Base-by-base conservation (phyloP, 2,888 invertebrate species). In the Myopa testacea region DNA sequence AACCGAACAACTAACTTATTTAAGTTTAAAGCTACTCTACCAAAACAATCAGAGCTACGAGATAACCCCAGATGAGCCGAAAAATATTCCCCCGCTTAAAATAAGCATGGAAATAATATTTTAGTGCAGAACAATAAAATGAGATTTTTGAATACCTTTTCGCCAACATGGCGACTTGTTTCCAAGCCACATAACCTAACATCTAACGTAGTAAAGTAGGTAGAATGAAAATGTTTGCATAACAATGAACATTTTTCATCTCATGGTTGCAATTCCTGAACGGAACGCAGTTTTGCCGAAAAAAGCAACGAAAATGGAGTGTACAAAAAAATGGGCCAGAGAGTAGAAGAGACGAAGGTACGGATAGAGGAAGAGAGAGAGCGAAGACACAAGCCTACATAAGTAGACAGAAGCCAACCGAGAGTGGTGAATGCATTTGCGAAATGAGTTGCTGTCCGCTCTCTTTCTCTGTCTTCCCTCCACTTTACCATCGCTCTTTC, bases 151-250 rank as follows among this genome's bases (percentile, higher is more conserved):
- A 55, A 55, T 55, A 55, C 55, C 63, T 63, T 65, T 37, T 38
- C 38, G 45, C 67, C 68, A 68, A 68, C 68, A 45, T 16, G n/a
- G 16, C 55, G 55, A n/a, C 55, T n/a, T 55, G 16, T 55, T n/a
- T n/a, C 55, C 14, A n/a, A 14, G 16, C n/a, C 55, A 55, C 55
- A n/a, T 55, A 55, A 55, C 55, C 55, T 45, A 45, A 45, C 45
- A 10, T 45, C 45, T 45, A 45, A 6, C 65, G 65, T n/a, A 16
- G 14, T 81, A 79, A 82, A 78, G 79, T 81, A 79, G 81, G 34
- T 38, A 38, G 80, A 82, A 82, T 81, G 80, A 82, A 82, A 82
- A 81, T 80, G 80, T 82, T 80, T 78, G 79, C 82, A 82, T 82
- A 81, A 82, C 82, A 82, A 82, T 82, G 58, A 80, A 76, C 75